Conservation (phyloP, 2,797 vertebrate species). For the Enteromius anoplus region DNA sequence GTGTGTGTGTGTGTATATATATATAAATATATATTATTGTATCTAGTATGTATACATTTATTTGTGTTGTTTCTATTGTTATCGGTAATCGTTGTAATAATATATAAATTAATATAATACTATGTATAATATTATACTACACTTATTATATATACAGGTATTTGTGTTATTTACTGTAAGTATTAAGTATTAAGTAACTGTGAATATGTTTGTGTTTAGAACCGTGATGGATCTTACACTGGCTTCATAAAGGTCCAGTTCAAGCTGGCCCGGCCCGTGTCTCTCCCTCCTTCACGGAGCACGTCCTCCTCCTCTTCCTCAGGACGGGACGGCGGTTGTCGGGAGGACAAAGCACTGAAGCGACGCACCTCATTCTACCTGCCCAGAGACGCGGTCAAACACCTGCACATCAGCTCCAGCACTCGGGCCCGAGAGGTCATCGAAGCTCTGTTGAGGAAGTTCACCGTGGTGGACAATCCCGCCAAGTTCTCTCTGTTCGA, state of each 20-base stretch:
- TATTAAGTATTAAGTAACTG: no score
- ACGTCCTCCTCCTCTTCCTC: conserved; percentile 63
- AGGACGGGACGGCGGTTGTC: conserved; percentile 71
- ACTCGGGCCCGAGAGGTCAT: conserved; percentile 91
- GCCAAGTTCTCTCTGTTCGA: conserved; percentile 95
- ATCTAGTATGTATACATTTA: not conserved
- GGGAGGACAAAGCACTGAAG: conserved; percentile 67
- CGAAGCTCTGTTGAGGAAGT: conserved; percentile 92
- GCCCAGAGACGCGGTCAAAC: conserved; percentile 92
- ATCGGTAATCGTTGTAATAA: not conserved
- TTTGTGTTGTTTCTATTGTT: not conserved
- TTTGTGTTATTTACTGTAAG: not conserved
- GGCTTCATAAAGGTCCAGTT: conserved; percentile 97
- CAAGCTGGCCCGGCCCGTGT: conserved; percentile 89
- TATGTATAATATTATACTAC: not conserved
- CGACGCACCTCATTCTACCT: conserved; percentile 96
- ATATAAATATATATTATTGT: no score
- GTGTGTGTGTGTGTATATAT: no score
- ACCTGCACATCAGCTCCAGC: conserved; percentile 90
- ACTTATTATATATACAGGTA: not conserved
- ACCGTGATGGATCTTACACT: conserved; percentile 91
- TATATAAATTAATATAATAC: not conserved
- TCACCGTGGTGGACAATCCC: conserved; percentile 93
- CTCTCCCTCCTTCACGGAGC: conserved; percentile 83
- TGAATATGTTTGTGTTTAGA: conserved; percentile 48